A percentile compares a stretch with the other conserved stretches of the same genome.
Evolutionary conservation across 2,113 vertebrate genomes (phyloP).

Genomic region (Merops nubicus): DNA sequence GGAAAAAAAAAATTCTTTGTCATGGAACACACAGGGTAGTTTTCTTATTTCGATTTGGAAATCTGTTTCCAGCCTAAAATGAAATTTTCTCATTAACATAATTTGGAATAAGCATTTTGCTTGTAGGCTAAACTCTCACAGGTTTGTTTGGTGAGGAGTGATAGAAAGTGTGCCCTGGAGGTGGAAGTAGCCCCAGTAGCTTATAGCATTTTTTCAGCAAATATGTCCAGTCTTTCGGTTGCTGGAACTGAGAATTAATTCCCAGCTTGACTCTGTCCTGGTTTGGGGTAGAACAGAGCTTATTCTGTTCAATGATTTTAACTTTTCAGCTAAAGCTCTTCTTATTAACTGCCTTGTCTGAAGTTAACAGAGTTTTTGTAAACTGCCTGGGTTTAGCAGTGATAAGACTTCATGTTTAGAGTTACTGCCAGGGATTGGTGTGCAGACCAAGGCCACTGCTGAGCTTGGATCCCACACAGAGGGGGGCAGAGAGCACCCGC

Average conservation of each 20-base stretch:
- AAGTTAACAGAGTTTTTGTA: too few relatives aligned
- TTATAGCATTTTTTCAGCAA: not conserved
- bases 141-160: not conserved
- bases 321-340: too few relatives aligned
- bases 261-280: not conserved
- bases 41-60: constrained; percentile 15
- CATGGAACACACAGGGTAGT: not conserved
- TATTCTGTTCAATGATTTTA: too few relatives aligned
- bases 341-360: too few relatives aligned
- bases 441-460: too few relatives aligned
- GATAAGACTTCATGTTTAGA: too few relatives aligned
- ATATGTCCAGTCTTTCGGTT: not conserved
- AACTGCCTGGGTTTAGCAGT: too few relatives aligned
- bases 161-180: not conserved
- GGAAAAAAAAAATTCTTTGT: constrained; percentile 2
- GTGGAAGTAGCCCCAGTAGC: not conserved
- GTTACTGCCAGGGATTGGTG: too few relatives aligned
- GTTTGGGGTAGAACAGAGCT: too few relatives aligned
- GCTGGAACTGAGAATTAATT: not conserved
- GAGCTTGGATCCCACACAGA: too few relatives aligned
- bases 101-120: not conserved
- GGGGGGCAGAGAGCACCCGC: too few relatives aligned
- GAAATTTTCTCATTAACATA: not conserved
- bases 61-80: constrained; percentile 8
- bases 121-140: not conserved